Base-by-base conservation (phyloP, 2,888 invertebrate genomes). In the Drosophila glabriapex region DNA sequence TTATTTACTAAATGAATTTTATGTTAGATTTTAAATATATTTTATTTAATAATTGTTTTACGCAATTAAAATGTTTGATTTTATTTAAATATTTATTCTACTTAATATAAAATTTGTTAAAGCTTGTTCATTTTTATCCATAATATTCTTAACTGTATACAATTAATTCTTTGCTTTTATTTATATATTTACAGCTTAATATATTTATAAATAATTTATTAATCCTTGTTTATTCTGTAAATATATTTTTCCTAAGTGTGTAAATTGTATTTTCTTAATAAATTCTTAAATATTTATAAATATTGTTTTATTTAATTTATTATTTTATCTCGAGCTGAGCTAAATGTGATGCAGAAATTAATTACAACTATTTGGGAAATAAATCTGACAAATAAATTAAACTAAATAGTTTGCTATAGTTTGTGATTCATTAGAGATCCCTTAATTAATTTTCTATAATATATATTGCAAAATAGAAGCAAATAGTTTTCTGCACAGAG, bases 1-100 rank as follows among this genome's bases (percentile, higher is more conserved):
- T 14, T 46, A 4, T 46, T 46, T 22, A 2, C 22, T 22, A 22
- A 43, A 14, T 12, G 0, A 43, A 43, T 22, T 1, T 3, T 14
- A 6, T 14, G 3, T 14, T 43, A 1, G 22, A 22, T 7, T 14
- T 22, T 2, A 22, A 0, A 22, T 19, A 19, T 5, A 5, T 43
- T 43, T 12, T 41, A 10, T n/a, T 41, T 1, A 41, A n/a, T 39
- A n/a, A 12, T 12, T 2, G 5, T n/a, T n/a, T 22, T 9, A 19
- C 3, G 0, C 19, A 1, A 19, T 19, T 3, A 2, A 46, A 43
- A 14, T 22, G 3, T 22, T 22, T 22, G 14, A 14, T 25, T 25
- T 16, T 16, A 16, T 16, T 16, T 16, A 46, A 46, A 4, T 22
- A 4, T 46, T 46, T 46, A 16, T 25, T 46, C 4, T 9, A 6